Conservation (phyloP, 2,113 vertebrate genomes). For the Eolophus roseicapilla region DNA sequence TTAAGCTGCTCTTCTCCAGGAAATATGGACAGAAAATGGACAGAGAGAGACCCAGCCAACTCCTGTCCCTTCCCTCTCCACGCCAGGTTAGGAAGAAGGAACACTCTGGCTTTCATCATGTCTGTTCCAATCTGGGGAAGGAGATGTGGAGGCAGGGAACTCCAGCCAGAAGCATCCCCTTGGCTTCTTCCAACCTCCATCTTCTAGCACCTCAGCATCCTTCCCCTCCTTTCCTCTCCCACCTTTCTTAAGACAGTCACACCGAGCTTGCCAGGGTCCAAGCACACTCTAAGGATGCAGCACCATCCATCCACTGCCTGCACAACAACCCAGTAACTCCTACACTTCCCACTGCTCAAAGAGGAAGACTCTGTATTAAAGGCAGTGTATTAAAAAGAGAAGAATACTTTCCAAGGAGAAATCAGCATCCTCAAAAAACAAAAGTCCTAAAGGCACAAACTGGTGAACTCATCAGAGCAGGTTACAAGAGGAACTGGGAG, state of each 20-base stretch:
- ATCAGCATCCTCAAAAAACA: conserved; percentile 20
- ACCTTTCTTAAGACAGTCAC: not conserved
- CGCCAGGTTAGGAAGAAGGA: rapidly evolving
- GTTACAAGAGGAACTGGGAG: not conserved
- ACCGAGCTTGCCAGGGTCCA: rapidly evolving
- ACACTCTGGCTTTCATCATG: not conserved
- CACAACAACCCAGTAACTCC: not conserved
- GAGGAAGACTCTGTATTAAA: conserved; percentile 35
- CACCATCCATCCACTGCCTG: not conserved
- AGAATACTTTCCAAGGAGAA: not conserved
- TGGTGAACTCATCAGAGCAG: not conserved
- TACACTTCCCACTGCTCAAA: not conserved
- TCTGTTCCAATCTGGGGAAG: not conserved
- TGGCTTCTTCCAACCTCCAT: not conserved
- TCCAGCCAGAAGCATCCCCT: not conserved
- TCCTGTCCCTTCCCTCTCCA: not conserved
- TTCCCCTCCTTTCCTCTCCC: not conserved
- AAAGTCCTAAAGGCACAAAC: conserved; percentile 64
- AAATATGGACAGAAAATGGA: rapidly evolving
- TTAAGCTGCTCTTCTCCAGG: not conserved
- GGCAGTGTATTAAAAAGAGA: conserved; percentile 38
- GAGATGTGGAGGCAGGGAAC: not conserved
- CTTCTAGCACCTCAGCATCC: not conserved
- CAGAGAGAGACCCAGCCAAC: not conserved
- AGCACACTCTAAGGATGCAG: not conserved